Evolutionary conservation across 2,888 invertebrate species (phyloP), one percentile per base, ranked within the genome.

Genomic region (Melanostoma scalare): DNA sequence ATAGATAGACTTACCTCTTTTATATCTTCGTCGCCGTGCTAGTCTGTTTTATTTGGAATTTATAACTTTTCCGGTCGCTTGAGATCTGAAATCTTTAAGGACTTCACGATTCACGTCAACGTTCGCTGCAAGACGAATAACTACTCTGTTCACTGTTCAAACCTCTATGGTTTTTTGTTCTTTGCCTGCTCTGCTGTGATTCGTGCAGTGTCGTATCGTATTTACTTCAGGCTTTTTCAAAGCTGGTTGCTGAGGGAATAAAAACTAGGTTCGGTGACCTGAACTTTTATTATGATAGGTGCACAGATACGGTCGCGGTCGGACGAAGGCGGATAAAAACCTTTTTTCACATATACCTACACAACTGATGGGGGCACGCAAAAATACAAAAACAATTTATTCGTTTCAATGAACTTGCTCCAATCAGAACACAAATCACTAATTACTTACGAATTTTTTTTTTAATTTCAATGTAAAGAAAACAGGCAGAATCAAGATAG

Each of bases 221-320:
- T 42, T 58, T 6, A 44, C 42, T 61, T 33, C 9, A 30, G 9
- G 9, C 20, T 33, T 20, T 52, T 48, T 44, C n/a, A 56, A 58
- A 50, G 33, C n/a, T 60, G 58, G 33, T 71, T 50, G 10, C 20
- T 42, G 50, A 36, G 10, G 61, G 44, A 68, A 46, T 33, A 3
- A 50, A 50, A 40, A 6, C 58, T 48, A 65, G 55, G 81, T 76
- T 81, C 81, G 72, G 65, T 81, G 81, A 81, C 76, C 81, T 67
- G 55, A 44, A 71, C 65, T 71, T 71, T 75, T 65, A 20, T 58
- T 50, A 44, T 48, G 38, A 55, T 56, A 40, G 50, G 56, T 56
- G 46, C 8, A 46, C 46, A 42, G 30, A 30, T 56, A 58, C 52
- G 63, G 56, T 44, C n/a, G 40, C 20, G 20, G 50, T 30, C 46